Evolutionary conservation across 2,888 invertebrate species (phyloP), one percentile per base, ranked within the genome.

Genomic region (Dicyrtomina minuta): DNA sequence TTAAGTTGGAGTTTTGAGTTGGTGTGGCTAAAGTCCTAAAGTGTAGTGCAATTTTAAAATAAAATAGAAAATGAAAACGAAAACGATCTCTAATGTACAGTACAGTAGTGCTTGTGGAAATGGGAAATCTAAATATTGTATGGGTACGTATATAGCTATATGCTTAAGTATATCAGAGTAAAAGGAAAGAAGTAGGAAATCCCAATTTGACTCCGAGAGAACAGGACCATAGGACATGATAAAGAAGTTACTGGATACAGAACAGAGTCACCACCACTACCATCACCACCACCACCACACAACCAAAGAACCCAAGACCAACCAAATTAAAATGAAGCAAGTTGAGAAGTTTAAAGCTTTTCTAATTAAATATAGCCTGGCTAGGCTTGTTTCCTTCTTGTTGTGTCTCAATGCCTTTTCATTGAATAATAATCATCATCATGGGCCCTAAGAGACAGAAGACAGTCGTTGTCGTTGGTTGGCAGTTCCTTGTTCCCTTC

Each of bases 361-460:
- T 75, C 77, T 77, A 77, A 77, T 75, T 77, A 75, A 77, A 77
- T 77, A 71, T 74, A 69, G 71, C 73, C 72, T 60, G 27, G 44
- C n/a, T 24, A 15, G 41, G 26, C 59, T 49, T 46, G 46, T 62
- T 53, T 20, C 3, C 22, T 22, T 58, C 58, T 39, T 58, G 66
- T 67, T 65, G 69, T 73, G 72, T 76, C 70, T 71, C 71, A 73
- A 75, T 74, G 70, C 72, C 70, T 71, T 73, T 76, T 75, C 74
- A 76, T 76, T 76, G 76, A 76, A 76, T 75, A 74, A 74, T 76
- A 74, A 76, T 75, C 72, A 72, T 75, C 72, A 72, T 68, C 56
- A 56, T 43, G 44, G 44, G 61, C 22, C 20, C 26, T 46, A 44
- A 49, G 61, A 61, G 60, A 24, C 20, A 60, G 43, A 4, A 33